phyloP scores from a whole-genome alignment of 2,888 invertebrate genomes.

The Cheilosia impressa region DNA sequence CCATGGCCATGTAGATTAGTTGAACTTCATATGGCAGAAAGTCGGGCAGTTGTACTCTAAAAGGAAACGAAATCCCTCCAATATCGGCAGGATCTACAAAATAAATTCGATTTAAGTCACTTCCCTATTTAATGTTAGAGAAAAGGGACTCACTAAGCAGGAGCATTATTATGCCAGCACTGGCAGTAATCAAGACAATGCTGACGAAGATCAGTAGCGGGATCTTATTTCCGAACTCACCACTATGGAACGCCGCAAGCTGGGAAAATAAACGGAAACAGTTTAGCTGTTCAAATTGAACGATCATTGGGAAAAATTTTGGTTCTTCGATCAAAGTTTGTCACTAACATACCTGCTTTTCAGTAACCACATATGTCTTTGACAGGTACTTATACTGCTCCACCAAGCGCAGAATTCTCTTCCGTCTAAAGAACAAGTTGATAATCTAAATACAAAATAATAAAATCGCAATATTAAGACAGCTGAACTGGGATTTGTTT shows the following conservation, averaged over 20 bases:
- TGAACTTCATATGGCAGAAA: conserved; percentile 75
- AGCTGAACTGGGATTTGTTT: neutral
- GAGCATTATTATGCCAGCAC: conserved; percentile 61
- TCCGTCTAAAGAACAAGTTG: neutral
- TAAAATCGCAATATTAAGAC: neutral
- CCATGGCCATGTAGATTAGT: conserved; percentile 77
- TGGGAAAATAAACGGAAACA: conserved; percentile 19
- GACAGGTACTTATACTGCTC: conserved; percentile 65
- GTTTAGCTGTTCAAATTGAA: too few relatives aligned
- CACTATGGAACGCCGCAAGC: conserved; percentile 65
- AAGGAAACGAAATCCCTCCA: conserved; percentile 78
- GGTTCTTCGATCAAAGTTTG: conserved; percentile 38
- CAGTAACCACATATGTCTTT: conserved; percentile 68
- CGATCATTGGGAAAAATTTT: too few relatives aligned
- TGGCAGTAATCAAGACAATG: conserved; percentile 70
- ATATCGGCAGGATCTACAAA: conserved; percentile 76
- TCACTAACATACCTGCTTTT: conserved; percentile 58
- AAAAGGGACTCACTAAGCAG: conserved; percentile 59
- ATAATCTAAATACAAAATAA: neutral
- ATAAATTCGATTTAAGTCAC: too few relatives aligned
- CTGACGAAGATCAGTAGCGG: conserved; percentile 55
- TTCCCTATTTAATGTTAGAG: neutral
- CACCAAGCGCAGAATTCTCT: conserved; percentile 49
- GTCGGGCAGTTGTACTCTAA: conserved; percentile 76
- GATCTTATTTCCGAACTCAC: conserved; percentile 74